Evolutionary conservation across 2,888 invertebrate species (phyloP), one percentile per base, ranked within the genome.

Genomic region (Cybosia mesomella): DNA sequence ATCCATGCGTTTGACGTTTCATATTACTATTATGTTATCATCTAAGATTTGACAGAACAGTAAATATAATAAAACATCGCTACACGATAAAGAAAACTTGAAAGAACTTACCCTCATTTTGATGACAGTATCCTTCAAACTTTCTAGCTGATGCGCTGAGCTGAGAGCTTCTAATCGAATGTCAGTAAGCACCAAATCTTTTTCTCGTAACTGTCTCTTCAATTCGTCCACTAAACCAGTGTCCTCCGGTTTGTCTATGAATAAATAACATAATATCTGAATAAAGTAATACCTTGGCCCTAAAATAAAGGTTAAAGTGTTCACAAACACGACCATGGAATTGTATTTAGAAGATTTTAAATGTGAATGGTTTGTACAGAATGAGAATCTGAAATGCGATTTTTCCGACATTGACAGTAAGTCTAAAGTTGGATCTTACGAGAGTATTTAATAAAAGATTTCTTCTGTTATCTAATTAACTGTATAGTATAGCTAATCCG

Each of bases 101-200:
- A 39, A 49, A 39, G 18, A 39, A 54, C 96, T 91, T 93, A 98
- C 98, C 95, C 98, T 97, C 98, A 99, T 98, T 93, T 98, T 98
- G 91, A 98, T 98, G 86, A 99, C 98, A 64, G 99, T 98, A 87
- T 99, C 99, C 89, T 98, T 98, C 24, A 99, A 96, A 81, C 98
- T 98, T 91, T 99, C 99, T 67, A 99, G 95, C 91, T 99, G 99
- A 91, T 99, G 99, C 5, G 99, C 99, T 0, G 99, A 99, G 81
- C 98, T 98, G 43, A 99, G 95, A 10, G 99, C 99, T 91, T 99
- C 99, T 75, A 99, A 95, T 75, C 99, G 96, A 72, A 99, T 99
- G 90, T 99, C 99, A 2, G 99, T 99, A 76, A 99, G 95, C 71
- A 98, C 98, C 87, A 98, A 96, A 91, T 99, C 99, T 90, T 99